Percentiles rank a stretch among this genome's conserved stretches.
Conservation (phyloP, 1,140 invertebrate species). For the Thrips palmi region DNA sequence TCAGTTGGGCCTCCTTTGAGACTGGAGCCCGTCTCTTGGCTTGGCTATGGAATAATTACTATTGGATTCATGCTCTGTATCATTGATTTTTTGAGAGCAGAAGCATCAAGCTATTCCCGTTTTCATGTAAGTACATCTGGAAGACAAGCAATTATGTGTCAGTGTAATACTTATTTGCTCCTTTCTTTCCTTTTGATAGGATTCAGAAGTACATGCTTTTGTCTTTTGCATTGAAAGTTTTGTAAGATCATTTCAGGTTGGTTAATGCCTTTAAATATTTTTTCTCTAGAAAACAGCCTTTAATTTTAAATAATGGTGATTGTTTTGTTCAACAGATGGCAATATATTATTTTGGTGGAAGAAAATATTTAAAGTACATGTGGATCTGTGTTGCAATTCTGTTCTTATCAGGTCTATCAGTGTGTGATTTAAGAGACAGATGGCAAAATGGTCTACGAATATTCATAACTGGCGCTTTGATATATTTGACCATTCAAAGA, state of each 20-base stretch:
- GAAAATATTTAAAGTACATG: slow-evolving; percentile 6
- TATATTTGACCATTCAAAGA: slow-evolving; percentile 10
- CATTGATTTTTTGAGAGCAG: slow-evolving; percentile 13
- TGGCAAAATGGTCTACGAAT: slow-evolving; percentile 12
- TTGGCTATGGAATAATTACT: slow-evolving; percentile 11
- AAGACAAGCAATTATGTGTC: slow-evolving; percentile 8
- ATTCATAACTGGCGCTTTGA: slow-evolving; percentile 9
- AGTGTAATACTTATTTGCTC: slow-evolving; percentile 1
- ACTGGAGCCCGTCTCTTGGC: slow-evolving; percentile 15
- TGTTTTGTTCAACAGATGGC: too few species aligned
- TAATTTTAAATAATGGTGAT: background rate
- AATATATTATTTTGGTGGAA: slow-evolving; percentile 4
- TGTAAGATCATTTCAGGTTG: slow-evolving; percentile 14
- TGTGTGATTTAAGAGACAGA: slow-evolving; percentile 14
- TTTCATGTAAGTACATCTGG: slow-evolving; percentile 10
- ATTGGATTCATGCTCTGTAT: slow-evolving; percentile 9
- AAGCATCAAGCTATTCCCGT: slow-evolving; percentile 7
- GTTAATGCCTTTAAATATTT: slow-evolving; percentile 3
- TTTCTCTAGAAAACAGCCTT: background rate
- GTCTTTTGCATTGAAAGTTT: slow-evolving; percentile 15
- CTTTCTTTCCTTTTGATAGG: slow-evolving; percentile 1
- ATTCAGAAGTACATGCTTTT: slow-evolving; percentile 11
- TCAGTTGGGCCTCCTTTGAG: slow-evolving; percentile 15
- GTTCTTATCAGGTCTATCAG: slow-evolving; percentile 8
- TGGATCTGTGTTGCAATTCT: slow-evolving; percentile 13